These are phyloP conservation scores for Urocitellus parryii DNA, from an alignment of 2,113 vertebrate species.

Conservation along the genomic window DNA sequence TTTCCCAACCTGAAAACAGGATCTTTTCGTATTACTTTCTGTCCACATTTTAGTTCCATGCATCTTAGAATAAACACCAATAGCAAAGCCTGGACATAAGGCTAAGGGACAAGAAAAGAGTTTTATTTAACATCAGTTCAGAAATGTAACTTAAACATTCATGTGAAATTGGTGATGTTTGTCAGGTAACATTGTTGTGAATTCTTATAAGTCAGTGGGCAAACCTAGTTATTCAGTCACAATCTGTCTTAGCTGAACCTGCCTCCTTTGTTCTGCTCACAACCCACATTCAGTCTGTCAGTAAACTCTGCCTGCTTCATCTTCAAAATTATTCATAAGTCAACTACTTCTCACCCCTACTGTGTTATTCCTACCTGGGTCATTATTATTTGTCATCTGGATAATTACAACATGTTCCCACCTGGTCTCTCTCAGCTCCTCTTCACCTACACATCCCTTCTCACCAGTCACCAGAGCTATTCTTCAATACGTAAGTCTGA, in stretches of 20 bases:
- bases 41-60: constrained; percentile 89
- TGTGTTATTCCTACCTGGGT: background rate
- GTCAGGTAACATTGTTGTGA: background rate
- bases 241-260: background rate
- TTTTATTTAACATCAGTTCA: background rate
- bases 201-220: background rate
- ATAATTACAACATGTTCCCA: background rate
- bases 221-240: background rate
- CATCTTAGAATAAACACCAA: constrained; percentile 89
- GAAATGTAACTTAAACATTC: background rate
- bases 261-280: background rate
- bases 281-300: background rate
- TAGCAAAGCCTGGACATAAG: constrained; percentile 90
- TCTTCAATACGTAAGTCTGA: background rate
- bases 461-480: background rate
- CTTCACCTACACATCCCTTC: background rate
- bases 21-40: constrained; percentile 87
- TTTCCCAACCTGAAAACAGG: constrained; percentile 90
- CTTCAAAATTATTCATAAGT: background rate
- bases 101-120: constrained; percentile 82
- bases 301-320: background rate
- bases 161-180: background rate
- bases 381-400: background rate
- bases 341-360: background rate
- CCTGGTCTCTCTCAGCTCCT: background rate